Conservation (phyloP, 2,797 vertebrate genomes). For the Lacerta bilineata region DNA sequence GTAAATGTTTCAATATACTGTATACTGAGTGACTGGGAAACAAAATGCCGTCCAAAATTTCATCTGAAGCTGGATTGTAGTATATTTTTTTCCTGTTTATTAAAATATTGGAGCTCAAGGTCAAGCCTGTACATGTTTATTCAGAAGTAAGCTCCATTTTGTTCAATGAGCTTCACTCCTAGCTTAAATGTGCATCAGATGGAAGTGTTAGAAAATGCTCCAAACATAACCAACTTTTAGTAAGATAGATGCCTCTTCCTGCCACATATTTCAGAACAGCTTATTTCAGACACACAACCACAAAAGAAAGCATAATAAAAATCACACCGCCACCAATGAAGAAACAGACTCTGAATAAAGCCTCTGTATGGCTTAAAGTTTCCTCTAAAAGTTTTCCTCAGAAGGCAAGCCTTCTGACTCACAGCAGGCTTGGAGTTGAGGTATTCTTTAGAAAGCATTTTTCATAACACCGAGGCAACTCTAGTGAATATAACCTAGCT, state of each 20-base stretch:
- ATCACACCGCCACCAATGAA: neutral
- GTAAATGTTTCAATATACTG: neutral
- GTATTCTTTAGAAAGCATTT: neutral
- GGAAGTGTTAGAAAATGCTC: neutral
- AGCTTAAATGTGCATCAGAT: neutral
- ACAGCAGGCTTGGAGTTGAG: neutral
- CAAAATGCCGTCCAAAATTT: neutral
- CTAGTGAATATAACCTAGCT: neutral
- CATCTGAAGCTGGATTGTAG: neutral
- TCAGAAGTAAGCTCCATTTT: neutral
- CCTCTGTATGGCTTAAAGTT: neutral
- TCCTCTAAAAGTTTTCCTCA: neutral
- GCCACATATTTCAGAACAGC: neutral
- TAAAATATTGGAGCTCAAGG: neutral
- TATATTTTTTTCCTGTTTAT: neutral
- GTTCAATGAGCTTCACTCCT: neutral
- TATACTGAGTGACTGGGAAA: neutral
- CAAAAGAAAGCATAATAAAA: neutral
- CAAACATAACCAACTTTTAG: neutral
- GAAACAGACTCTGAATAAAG: neutral
- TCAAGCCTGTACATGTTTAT: neutral
- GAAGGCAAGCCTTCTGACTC: neutral
- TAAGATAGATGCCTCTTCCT: neutral
- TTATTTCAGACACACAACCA: neutral
- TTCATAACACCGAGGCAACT: neutral